Base-by-base conservation (phyloP, 2,888 invertebrate genomes). In the Parochlus steinenii region DNA sequence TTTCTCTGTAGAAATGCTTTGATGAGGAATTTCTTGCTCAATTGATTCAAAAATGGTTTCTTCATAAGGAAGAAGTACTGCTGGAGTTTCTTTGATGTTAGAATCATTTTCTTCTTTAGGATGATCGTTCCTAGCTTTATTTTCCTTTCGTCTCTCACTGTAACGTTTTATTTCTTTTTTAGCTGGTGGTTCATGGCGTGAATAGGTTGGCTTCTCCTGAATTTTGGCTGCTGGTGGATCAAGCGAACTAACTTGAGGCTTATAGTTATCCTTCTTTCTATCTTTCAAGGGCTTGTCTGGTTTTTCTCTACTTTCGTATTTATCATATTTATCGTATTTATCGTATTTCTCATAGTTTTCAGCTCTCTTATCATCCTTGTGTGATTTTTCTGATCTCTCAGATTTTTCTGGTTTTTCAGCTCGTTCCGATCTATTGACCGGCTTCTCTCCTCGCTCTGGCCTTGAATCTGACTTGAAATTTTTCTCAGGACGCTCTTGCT, bases 311-410 rank as follows among this genome's bases (percentile, higher is more conserved):
- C 15, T 12, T 22, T 31, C 22, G 4, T 19, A 12, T n/a, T 19
- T 30, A 5, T 20, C 19, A 12, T 45, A 43, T 5, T 38, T 33
- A 18, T 46, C 43, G 18, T 48, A 42, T 22, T 42, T 41, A 6
- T 42, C 6, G 18, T 29, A 14, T 12, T 38, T 40, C 3, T 14
- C 6, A 12, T 37, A 38, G 11, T 12, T 27, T 6, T 30, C 6
- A 1, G 34, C 10, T 19, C 23, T 18, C 7, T 39, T 39, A n/a
- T 41, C 38, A 10, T 43, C 39, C 3, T 31, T 12, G 17, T 26
- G 33, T 10, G 26, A 12, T 26, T 26, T 11, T 26, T 14, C 14
- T 8, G 26, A 26, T 26, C 7, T 6, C 6, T n/a, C 11, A 27
- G 27, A 14, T 22, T 14, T 28, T 37, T 18, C 28, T 8, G 27